Base-by-base conservation (phyloP, 2,113 vertebrate genomes). In the Fukomys damarensis region DNA sequence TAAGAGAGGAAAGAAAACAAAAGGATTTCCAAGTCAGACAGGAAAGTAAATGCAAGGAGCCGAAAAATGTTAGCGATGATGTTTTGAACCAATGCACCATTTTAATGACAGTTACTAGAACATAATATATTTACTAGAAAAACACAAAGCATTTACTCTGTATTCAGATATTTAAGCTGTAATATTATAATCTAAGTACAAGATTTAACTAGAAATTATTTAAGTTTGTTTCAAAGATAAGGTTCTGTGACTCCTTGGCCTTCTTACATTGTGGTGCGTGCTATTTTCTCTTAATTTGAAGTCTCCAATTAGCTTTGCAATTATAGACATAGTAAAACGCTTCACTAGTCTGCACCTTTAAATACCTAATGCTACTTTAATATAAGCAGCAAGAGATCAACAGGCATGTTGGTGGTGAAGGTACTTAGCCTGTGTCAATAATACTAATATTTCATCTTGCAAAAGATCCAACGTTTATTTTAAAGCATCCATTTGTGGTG, bases 261-360 rank as follows among this genome's bases (percentile, higher is more conserved):
- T 65, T 90, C 66, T 82, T 79, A 59, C 8, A 83, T 93, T 72
- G 35, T 22, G 59, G 22, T n/a, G 12, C 22, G 30, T 17, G 20
- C 38, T 52, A 77, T 74, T 93, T 86, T 26, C n/a, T 92, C 43
- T 84, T 84, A 26, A 66, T 85, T 38, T 92, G 83, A 81, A 63
- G 59, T 61, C 72, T 93, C 22, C 11, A 63, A 13, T 91, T 96
- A 88, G n/a, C 82, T 94, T 86, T 95, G 56, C 38, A 76, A 77
- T 89, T 91, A 76, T 54, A 89, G 82, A 77, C 77, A 85, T 93
- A 63, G 65, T 94, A 86, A 94, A 91, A 86, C 52, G 59, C n/a
- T 89, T 95, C 72, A 79, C 49, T 94, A 46, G 77, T 88, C 86
- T 87, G 79, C 72, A 89, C 80, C 93, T 94, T 30, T 95, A 79